Evolutionary conservation across 2,113 vertebrate genomes (phyloP).

Genomic region (Scatophagus argus): DNA sequence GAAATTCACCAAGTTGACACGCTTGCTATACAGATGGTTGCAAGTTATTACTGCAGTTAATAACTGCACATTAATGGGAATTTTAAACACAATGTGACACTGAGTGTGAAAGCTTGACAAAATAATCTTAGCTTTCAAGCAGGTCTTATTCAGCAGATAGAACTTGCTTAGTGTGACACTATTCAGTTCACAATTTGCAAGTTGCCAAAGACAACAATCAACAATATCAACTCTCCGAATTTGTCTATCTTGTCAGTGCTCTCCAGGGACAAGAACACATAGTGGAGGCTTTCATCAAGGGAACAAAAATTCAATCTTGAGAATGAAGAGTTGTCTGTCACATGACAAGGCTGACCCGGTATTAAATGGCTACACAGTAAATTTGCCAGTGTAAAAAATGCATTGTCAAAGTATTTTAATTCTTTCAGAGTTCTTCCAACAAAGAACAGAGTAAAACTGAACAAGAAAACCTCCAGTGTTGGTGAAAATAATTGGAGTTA

Average conservation of each 20-base stretch:
- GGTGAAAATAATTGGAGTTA: no score
- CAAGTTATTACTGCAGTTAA: neutral
- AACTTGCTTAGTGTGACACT: neutral
- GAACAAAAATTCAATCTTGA: slow-evolving; percentile 54
- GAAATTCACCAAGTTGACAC: neutral
- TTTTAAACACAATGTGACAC: neutral
- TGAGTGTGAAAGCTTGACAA: neutral
- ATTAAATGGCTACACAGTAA: slow-evolving; percentile 75
- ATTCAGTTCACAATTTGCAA: neutral
- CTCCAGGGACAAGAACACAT: slow-evolving; percentile 47
- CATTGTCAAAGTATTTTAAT: no score
- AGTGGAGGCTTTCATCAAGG: slow-evolving; percentile 43
- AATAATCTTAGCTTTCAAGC: neutral
- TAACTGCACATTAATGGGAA: neutral
- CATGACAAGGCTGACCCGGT: slow-evolving; percentile 72
- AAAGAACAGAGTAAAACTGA: no score
- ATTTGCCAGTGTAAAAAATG: no score
- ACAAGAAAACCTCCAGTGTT: no score
- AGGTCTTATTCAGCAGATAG: neutral
- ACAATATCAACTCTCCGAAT: slow-evolving; percentile 11
- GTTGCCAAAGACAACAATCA: neutral
- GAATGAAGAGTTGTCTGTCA: slow-evolving; percentile 73
- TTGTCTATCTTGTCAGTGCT: slow-evolving; percentile 27
- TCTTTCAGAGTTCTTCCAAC: no score
- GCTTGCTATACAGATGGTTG: neutral